Evolutionary conservation across 1,140 invertebrate species (phyloP).

Genomic region (Chymomyza costata): DNA sequence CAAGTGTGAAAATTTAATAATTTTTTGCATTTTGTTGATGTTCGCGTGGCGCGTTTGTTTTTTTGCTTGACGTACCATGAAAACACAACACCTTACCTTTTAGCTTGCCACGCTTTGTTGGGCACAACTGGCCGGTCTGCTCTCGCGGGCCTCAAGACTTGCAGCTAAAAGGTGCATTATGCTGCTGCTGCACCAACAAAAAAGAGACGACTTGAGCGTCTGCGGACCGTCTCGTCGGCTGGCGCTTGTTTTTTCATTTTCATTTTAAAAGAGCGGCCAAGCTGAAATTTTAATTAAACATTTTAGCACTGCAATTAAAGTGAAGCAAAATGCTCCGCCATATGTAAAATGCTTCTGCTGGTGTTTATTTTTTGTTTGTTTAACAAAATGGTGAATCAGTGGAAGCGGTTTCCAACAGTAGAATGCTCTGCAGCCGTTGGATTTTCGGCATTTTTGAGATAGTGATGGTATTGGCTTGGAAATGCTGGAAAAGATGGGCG

Average conservation of each 20-base stretch:
- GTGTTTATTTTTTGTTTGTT: no score
- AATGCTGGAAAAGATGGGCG: no score
- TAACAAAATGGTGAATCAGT: no score
- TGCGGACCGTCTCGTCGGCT: constrained; percentile 40
- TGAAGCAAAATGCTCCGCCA: no score
- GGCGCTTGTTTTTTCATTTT: constrained; percentile 34
- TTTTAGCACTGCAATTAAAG: constrained; percentile 69
- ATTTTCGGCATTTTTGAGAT: no score
- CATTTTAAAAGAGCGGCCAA: constrained; percentile 25
- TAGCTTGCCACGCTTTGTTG: constrained; percentile 39
- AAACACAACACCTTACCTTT: constrained; percentile 49
- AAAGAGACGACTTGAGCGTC: constrained; percentile 14
- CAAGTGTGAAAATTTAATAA: constrained; percentile 1
- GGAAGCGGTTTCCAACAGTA: no score
- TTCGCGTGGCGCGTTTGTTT: constrained; percentile 28
- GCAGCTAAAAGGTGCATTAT: constrained; percentile 4
- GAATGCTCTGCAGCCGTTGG: no score
- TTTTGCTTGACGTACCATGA: constrained; percentile 63
- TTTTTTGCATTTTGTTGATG: constrained; percentile 4
- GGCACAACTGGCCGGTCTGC: not conserved
- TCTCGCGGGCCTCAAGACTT: constrained; percentile 18
- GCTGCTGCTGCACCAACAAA: not conserved
- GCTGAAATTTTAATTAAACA: constrained; percentile 70
- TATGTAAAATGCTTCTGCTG: no score
- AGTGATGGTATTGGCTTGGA: no score